Evolutionary conservation across 23 tunicate species (phyloP).

Genomic region (Corella eumyota): DNA sequence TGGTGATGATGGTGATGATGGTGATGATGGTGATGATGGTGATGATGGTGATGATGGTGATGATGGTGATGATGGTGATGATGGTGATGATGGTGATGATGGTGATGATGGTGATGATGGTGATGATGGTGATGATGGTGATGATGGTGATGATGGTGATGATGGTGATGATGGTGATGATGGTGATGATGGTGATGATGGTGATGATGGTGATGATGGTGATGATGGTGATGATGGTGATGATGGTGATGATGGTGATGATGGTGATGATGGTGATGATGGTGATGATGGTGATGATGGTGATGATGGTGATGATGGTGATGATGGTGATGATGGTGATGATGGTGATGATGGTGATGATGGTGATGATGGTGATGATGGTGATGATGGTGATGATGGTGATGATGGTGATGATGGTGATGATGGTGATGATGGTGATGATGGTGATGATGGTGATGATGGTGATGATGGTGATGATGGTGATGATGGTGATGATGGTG

Average conservation of each 20-base stretch:
- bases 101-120: constrained; percentile 1
- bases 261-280: background rate
- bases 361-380: constrained; percentile 7
- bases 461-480: constrained; percentile 1
- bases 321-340: background rate
- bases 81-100: constrained; percentile 2
- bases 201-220: constrained; percentile 1
- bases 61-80: constrained; percentile 2
- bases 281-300: constrained; percentile 2
- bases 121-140: background rate
- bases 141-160: constrained; percentile 1
- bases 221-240: background rate
- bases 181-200: constrained; percentile 5
- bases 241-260: constrained; percentile 5
- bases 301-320: constrained; percentile 1
- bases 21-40: constrained; percentile 1
- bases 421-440: constrained; percentile 1
- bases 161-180: background rate
- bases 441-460: background rate
- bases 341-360: background rate
- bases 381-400: background rate
- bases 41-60: constrained; percentile 11
- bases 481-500: background rate
- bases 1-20: background rate
- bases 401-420: background rate